Evolutionary conservation across 92 coral and sea anemone genomes (phyloP).

Genomic region (Galaxea fascicularis): DNA sequence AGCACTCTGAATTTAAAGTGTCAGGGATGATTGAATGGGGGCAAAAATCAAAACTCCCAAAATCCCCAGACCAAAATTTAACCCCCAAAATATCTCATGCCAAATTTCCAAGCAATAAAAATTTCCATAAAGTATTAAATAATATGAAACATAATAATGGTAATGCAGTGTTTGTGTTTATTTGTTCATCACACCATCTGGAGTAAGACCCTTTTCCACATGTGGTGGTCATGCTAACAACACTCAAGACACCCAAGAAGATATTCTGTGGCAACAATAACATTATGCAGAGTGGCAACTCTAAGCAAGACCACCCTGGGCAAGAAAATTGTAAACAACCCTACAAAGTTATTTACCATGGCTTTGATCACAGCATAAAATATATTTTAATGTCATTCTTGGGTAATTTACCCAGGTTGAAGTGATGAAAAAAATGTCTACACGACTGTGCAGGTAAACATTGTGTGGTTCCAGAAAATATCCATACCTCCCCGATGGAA

Average conservation of each 20-base stretch:
- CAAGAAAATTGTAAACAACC: slow-evolving; percentile 17
- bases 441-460: too few species aligned
- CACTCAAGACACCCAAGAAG: slow-evolving; percentile 24
- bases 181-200: slow-evolving; percentile 21
- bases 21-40: too few species aligned
- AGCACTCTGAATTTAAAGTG: too few species aligned
- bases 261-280: background rate
- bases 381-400: slow-evolving; percentile 7
- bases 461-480: too few species aligned
- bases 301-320: slow-evolving; percentile 22
- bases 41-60: too few species aligned
- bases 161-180: slow-evolving; percentile 9
- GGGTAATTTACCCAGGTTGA: background rate
- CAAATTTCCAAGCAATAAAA: slow-evolving; percentile 14
- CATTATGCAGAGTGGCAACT: background rate
- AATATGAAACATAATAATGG: slow-evolving; percentile 1
- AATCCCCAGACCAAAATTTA: too few species aligned
- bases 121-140: slow-evolving; percentile 17
- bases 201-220: slow-evolving; percentile 22
- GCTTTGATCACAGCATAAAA: slow-evolving; percentile 16
- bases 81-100: too few species aligned
- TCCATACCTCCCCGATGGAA: too few species aligned
- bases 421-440: background rate
- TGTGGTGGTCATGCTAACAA: slow-evolving; percentile 18
- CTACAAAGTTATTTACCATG: slow-evolving; percentile 28